These are phyloP conservation scores for Cyprinodon brontotheroides DNA, from an alignment of 2,113 vertebrate genomes.

Conservation along the genomic window DNA sequence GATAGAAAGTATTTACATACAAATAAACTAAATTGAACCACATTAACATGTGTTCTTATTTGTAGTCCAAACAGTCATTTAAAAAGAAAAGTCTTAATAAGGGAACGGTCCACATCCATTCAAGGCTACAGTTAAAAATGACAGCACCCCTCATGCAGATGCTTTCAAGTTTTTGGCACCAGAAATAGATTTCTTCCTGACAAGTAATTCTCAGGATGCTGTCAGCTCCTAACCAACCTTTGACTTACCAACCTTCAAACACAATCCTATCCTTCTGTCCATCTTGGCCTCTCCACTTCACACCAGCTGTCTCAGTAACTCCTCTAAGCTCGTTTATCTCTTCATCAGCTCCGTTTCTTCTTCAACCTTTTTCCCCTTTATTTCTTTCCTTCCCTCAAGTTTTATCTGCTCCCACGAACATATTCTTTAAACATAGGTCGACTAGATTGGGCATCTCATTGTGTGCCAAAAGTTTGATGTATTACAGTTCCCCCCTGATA, in stretches of 20 bases:
- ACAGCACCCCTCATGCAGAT: background rate
- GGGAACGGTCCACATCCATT: no score
- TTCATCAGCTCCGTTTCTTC: conserved; percentile 17
- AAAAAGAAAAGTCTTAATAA: background rate
- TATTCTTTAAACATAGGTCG: conserved; percentile 24
- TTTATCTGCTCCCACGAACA: conserved; percentile 25
- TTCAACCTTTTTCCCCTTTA: background rate
- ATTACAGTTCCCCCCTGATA: conserved; percentile 7
- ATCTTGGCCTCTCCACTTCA: background rate
- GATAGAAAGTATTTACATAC: no score
- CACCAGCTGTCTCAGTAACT: background rate
- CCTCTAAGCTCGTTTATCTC: background rate
- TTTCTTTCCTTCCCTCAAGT: background rate
- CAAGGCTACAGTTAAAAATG: background rate
- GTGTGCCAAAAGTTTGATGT: conserved; percentile 27
- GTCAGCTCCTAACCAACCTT: background rate
- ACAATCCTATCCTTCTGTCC: conserved; percentile 6
- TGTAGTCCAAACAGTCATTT: background rate
- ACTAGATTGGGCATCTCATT: conserved; percentile 2
- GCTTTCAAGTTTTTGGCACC: background rate
- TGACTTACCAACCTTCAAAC: background rate
- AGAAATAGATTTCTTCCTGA: background rate
- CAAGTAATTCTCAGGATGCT: background rate
- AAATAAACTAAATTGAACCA: no score
- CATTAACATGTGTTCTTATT: background rate